Evolutionary conservation across 2,888 invertebrate genomes (phyloP), one percentile per base, ranked within the genome.

Genomic region (Diaprepes abbreviatus): DNA sequence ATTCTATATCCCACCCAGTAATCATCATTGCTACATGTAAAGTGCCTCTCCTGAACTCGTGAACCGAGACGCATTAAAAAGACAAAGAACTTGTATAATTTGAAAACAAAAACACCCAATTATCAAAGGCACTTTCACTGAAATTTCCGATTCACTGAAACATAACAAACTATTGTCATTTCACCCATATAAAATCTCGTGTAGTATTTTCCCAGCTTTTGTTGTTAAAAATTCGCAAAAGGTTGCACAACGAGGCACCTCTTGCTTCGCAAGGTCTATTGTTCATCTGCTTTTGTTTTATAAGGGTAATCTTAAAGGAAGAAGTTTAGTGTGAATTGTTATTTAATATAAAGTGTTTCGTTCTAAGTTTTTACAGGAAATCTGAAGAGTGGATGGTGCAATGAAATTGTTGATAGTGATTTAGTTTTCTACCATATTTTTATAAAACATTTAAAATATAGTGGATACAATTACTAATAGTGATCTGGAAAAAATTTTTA

Each of bases 41-140:
- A 14, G n/a, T 10, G 28, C 31, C 28, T 31, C 28, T 7, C 9
- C n/a, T n/a, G 28, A 65, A 36, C 24, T 19, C 57, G 16, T 59
- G 59, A 66, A 72, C 69, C 70, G 63, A 12, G 59, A 52, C 66
- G 50, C 58, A 60, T 58, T 48, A 66, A 65, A 31, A 63, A 65
- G 48, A 73, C 67, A 72, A 68, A 38, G 59, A 50, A 57, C 24
- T 12, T 52, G 45, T 55, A 48, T 67, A 73, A 70, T 66, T 69
- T 50, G 63, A 38, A 31, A 66, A 70, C 45, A 67, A 75, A 75
- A 77, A 75, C 67, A 65, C 66, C 65, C 66, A 74, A 73, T 75
- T 74, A 77, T 70, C 64, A 69, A 62, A 74, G 48, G 63, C 52
- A 80, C 80, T 80, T 79, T 79, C 80, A 78, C 79, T 79, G 69